Base-by-base conservation (phyloP, 2,797 vertebrate genomes). In the Phoebastria nigripes region DNA sequence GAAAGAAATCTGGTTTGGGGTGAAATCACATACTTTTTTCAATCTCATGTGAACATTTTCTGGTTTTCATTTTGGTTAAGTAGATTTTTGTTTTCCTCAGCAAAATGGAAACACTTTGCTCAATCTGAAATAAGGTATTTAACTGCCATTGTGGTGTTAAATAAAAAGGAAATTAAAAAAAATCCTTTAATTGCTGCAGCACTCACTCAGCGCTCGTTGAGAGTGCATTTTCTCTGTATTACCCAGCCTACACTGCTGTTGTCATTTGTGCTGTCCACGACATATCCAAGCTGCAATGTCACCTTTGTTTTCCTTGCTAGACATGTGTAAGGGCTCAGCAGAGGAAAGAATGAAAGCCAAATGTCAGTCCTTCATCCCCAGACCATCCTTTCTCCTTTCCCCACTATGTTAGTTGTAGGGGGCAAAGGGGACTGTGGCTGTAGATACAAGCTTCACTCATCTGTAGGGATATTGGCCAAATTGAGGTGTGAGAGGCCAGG, bases 1-100 rank as follows among this genome's bases (percentile, higher is more conserved):
- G 72, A 91, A 91, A 94, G 62, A 93, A 92, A 93, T 91, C 74
- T 88, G 22, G 14, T 90, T 95, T 72, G 46, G 69, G 87, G 65
- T 88, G 54, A 91, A 94, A 94, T 91, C 72, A 81, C 49, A 86
- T 81, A 55, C 33, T 92, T 94, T 86, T 44, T 72, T 83, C 71
- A 88, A 81, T 78, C 62, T 88, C 69, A 86, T 78, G 39, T 55
- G 85, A 81, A 72, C 19, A 11, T 86, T 95, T 94, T 92, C 91
- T 96, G 72, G 24, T 88, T 94, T 88, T 90, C 69, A 88, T 92
- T 93, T 95, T 79, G 17, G 15, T 90, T 90, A 44, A 1, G 2
- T 49, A 74, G 74, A 24, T 71, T 93, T 87, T 94, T 91, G n/a
- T 95, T 95, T 92, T 82, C 37, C 16, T n/a, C 42, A 83, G 69